These are phyloP conservation scores for Okapia johnstoni DNA, from an alignment of 2,113 vertebrate species.

Conservation along the genomic window DNA sequence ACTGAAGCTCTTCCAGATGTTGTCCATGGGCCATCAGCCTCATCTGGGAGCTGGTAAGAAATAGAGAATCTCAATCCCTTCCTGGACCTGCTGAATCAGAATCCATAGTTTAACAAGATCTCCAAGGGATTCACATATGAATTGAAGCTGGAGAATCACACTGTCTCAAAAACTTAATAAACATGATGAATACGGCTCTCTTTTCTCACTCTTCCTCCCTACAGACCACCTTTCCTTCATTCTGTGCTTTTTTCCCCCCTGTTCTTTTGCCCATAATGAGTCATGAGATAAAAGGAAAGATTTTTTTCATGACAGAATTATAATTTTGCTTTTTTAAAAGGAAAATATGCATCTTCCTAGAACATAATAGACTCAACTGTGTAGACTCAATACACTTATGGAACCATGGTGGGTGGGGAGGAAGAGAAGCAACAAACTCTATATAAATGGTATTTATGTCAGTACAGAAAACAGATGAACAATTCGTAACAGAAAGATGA, in stretches of 20 bases:
- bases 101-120: not conserved
- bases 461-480: not conserved
- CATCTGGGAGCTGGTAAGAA: not conserved
- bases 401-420: not conserved
- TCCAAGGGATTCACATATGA: not conserved
- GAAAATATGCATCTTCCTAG: not conserved
- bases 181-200: not conserved
- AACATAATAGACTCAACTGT: not conserved
- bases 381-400: not conserved
- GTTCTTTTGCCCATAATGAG: not conserved
- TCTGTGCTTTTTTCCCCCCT: not conserved
- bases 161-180: not conserved
- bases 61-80: not conserved
- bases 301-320: not conserved
- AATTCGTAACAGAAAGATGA: not conserved
- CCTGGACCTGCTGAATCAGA: not conserved
- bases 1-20: not conserved
- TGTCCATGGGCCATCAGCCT: not conserved
- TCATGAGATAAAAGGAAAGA: not conserved
- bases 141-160: not conserved
- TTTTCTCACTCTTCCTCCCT: not conserved
- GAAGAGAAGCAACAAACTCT: not conserved
- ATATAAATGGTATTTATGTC: not conserved
- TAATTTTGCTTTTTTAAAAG: not conserved
- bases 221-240: not conserved